Evolutionary conservation across 2,797 vertebrate genomes (phyloP).

Genomic region (Rousettus madagascariensis): DNA sequence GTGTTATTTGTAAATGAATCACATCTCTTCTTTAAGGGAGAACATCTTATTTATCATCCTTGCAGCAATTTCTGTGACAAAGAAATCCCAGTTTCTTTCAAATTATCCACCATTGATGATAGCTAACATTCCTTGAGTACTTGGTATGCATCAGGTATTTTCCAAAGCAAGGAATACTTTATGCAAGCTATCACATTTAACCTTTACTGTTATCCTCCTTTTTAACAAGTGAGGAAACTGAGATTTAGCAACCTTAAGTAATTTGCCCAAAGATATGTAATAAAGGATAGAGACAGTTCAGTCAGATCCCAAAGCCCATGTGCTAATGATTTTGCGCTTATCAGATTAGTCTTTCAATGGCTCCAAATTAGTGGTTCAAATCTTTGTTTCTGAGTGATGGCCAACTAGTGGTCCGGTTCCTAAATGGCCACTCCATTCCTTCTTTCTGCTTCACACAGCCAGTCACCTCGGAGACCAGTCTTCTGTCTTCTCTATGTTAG

Average conservation of each 20-base stretch:
- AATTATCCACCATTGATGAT: slow-evolving; percentile 27
- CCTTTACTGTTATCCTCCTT: neutral
- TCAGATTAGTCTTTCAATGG: neutral
- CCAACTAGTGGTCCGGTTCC: neutral
- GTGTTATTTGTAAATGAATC: slow-evolving; percentile 59
- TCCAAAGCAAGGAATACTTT: slow-evolving; percentile 4
- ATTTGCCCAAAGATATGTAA: neutral
- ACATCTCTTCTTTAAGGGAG: slow-evolving; percentile 55
- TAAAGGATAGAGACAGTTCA: neutral
- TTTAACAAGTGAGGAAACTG: neutral
- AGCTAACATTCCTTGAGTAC: slow-evolving; percentile 7
- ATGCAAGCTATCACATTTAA: neutral
- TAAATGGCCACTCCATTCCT: neutral
- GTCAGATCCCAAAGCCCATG: neutral
- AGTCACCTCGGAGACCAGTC: neutral
- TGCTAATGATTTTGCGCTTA: neutral
- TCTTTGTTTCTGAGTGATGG: neutral
- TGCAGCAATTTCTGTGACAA: slow-evolving; percentile 37
- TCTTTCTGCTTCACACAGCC: neutral
- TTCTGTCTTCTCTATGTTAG: neutral
- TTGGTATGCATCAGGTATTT: neutral
- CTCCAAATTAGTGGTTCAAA: neutral
- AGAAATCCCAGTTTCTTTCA: slow-evolving; percentile 24
- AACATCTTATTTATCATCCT: slow-evolving; percentile 31
- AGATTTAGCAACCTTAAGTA: neutral